Evolutionary conservation across 2,113 vertebrate genomes (phyloP), one percentile per base, ranked within the genome.

Genomic region (Catharus bicknelli): DNA sequence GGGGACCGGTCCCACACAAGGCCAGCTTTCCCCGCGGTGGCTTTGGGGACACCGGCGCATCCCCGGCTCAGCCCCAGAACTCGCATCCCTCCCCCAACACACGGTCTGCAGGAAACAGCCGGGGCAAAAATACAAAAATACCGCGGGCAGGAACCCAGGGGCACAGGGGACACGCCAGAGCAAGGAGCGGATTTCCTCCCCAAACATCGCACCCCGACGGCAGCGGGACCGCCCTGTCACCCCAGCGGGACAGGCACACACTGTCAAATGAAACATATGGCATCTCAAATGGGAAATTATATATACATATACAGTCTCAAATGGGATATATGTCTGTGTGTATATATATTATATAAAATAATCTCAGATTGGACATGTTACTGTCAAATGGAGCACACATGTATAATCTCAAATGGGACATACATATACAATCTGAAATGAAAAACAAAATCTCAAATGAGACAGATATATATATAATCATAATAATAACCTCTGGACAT

Each of bases 181-280:
- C 86, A 36, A 64, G 84, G 68, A 89, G 76, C 79, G 92, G 95
- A 96, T 97, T 96, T 97, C 96, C 96, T 94, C 48, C 80, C 58
- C 73, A 42, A 78, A 76, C 90, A 84, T 66, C 20, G 9, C 88
- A 50, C 66, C 90, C 90, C 17, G 4, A 36, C 2, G 11, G 40
- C n/a, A 51, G 2, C 4, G 63, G 20, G 77, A 86, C 84, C 7
- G 1, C 38, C 9, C 11, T 38, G 38, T 38, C 73, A 61, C 34
- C 34, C 34, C 34, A 36, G 34, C 34, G 34, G 34, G 34, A 36
- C 34, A 36, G 34, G 34, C 34, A 36, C 34, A 36, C 38, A 38
- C 11, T 38, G 38, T 38, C 73, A 61, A 61, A 26, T 32, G 50
- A 61, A 7, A 38, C 26, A 13, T 16, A 32, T 16, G 11, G 11